These are phyloP conservation scores for Calcarius lapponicus DNA, from an alignment of 2,797 vertebrate species.

Conservation along the genomic window DNA sequence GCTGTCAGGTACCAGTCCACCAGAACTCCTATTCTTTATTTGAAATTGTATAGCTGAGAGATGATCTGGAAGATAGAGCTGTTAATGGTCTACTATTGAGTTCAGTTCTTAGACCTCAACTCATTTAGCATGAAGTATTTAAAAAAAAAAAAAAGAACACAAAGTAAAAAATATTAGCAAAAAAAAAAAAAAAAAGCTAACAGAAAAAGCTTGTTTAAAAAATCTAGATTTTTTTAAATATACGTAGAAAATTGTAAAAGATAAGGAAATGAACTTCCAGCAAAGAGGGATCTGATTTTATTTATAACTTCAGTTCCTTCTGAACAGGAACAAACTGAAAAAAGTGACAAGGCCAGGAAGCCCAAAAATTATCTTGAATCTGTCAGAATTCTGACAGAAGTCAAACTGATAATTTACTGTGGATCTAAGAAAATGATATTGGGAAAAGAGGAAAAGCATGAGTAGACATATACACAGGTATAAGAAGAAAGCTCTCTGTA, in stretches of 20 bases:
- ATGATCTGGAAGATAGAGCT: neutral
- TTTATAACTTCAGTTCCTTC: neutral
- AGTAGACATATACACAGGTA: neutral
- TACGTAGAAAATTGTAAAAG: neutral
- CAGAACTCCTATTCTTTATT: neutral
- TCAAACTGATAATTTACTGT: neutral
- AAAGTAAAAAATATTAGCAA: neutral
- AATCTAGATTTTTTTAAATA: neutral
- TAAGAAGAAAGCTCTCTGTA: neutral
- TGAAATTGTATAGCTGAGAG: neutral
- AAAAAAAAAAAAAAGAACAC: neutral
- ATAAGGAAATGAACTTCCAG: neutral
- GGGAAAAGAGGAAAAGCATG: neutral
- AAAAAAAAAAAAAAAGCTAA: neutral
- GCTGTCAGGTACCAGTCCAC: neutral
- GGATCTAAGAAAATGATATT: neutral
- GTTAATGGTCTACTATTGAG: neutral
- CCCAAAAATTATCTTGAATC: neutral
- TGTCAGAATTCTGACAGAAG: neutral
- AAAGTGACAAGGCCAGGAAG: neutral
- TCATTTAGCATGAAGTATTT: neutral
- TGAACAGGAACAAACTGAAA: neutral
- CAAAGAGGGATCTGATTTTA: neutral
- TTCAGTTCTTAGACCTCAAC: neutral
- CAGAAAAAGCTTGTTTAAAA: neutral